Conservation (phyloP, 1,140 invertebrate genomes). For the Pachypeltis micranthus region DNA sequence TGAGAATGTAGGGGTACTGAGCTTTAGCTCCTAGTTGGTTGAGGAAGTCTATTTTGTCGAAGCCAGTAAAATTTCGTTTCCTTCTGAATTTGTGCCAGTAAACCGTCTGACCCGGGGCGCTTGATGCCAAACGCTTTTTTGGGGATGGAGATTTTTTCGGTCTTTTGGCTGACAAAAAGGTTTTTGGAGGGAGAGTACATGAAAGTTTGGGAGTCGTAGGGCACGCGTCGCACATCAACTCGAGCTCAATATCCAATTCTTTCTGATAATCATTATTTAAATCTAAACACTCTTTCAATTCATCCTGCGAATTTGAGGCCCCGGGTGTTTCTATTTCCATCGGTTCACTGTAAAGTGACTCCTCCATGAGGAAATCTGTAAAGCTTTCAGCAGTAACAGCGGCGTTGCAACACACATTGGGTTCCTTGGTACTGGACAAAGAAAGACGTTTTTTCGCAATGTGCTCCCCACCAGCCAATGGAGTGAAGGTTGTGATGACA, state of each 20-base stretch:
- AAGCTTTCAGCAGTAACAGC: constrained; percentile 7
- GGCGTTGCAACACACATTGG: neutral
- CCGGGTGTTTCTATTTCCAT: constrained; percentile 3
- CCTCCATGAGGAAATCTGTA: constrained; percentile 18
- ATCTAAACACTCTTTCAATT: neutral
- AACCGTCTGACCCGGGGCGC: neutral
- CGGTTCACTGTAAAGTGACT: constrained; percentile 16
- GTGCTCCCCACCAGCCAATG: neutral
- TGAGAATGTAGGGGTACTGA: constrained; percentile 17
- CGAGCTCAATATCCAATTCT: no score
- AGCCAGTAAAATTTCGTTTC: constrained; percentile 15
- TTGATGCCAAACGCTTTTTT: neutral
- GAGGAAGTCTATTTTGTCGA: constrained; percentile 26
- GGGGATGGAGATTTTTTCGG: neutral
- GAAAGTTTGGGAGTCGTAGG: no score
- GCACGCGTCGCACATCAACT: no score
- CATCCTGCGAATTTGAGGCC: neutral
- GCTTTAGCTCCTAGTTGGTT: constrained; percentile 23
- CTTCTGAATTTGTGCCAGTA: neutral
- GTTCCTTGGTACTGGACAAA: neutral
- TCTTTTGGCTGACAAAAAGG: neutral
- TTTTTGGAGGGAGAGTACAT: neutral
- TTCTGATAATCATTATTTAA: no score
- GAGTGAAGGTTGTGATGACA: neutral
- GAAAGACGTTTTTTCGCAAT: neutral